Percentiles rank a stretch among this genome's conserved stretches.
Conservation (phyloP, 2,797 vertebrate species). For the Scarus forsteni region DNA sequence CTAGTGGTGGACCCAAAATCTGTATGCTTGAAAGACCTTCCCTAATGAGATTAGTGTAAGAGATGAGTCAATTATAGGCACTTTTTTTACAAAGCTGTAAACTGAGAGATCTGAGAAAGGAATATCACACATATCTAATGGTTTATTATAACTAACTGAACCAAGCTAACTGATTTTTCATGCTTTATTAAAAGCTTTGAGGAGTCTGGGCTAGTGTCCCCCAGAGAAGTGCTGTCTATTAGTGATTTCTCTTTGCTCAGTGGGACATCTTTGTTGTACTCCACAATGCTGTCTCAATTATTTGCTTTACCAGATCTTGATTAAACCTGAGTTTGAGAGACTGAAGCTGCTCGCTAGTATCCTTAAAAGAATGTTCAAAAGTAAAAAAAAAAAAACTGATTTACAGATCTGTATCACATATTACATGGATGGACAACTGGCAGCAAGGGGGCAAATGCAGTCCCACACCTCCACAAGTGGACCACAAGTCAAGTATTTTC, state of each 20-base stretch:
- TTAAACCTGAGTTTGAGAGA: slow-evolving; percentile 13
- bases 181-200: slow-evolving; percentile 53
- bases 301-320: slow-evolving; percentile 14
- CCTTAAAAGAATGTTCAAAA: background rate
- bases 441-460: no score
- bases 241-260: slow-evolving; percentile 37
- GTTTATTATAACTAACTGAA: slow-evolving; percentile 64
- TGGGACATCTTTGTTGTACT: slow-evolving; percentile 24
- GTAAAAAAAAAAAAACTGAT: no score
- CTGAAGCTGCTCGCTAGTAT: background rate
- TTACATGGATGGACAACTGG: no score
- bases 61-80: no score
- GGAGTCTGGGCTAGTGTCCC: slow-evolving; percentile 25
- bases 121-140: slow-evolving; percentile 25
- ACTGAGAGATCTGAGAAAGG: slow-evolving; percentile 19
- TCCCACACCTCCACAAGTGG: no score
- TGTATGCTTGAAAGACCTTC: no score
- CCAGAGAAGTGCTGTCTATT: slow-evolving; percentile 29
- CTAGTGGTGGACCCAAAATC: no score
- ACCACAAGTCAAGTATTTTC: no score
- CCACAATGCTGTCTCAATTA: slow-evolving; percentile 3
- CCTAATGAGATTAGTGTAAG: no score
- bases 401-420: no score
- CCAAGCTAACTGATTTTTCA: slow-evolving; percentile 22
- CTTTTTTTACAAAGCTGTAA: no score